Base-by-base conservation (phyloP, 2,113 vertebrate species). In the Alectura lathami region DNA sequence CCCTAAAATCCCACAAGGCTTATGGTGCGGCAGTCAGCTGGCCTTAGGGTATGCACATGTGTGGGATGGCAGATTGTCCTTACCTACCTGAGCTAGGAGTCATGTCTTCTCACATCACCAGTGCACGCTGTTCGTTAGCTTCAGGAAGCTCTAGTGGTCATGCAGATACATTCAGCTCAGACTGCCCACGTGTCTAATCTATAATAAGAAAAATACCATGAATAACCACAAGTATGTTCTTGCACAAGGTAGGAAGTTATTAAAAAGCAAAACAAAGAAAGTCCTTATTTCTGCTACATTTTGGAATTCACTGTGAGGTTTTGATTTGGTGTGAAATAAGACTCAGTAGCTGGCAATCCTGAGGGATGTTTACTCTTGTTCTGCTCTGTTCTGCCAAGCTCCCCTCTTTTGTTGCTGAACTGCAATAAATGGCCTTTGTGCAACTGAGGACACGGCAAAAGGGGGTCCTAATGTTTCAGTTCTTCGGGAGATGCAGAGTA, bases 31-130 rank as follows among this genome's bases (percentile, higher is more conserved):
- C 16, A 3, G 7, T 51, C 70, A 69, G 23, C 43, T 82, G 73
- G 29, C 64, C 63, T 81, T 23, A 14, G 20, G 38, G 15, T 13
- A 6, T 51, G 47, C 70, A 12, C 0, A 0, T 11, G 17, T 50
- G 38, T 48, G 53, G 15, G 43, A 26, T 4, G 13, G 54, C 18
- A 74, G 45, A 9, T 62, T 69, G 50, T 36, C 43, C 29, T 45
- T 56, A 47, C 8, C 22, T 51, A 21, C 34, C 38, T 60, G 34
- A 64, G 57, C 69, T 48, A 17, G 62, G 10, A 82, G 17, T 23
- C 0, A 0, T 32, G 48, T 17, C 13, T 85, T 47, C 62, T 76
- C 0, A 2, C 10, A 20, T 30, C 36, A 64, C 43, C 21, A 22
- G 7, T 45, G 5, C 1, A 0, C 4, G 3, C 29, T 74, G 14